Percentiles rank a stretch among this genome's conserved stretches.
Evolutionary conservation across 2,797 vertebrate genomes (phyloP).

Genomic region (Benthosema pterotum): DNA sequence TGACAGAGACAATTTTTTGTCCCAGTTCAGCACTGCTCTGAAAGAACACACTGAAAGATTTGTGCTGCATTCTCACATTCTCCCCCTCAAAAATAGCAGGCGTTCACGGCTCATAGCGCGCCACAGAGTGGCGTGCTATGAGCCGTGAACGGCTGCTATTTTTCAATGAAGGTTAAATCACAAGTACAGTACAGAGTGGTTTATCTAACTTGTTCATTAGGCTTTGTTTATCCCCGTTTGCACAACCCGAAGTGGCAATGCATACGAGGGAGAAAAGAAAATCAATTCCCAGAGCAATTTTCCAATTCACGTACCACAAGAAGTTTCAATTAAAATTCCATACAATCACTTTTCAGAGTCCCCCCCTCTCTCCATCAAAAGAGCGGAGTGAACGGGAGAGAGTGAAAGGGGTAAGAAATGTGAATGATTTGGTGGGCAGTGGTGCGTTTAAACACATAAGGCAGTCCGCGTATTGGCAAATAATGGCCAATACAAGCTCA

Average conservation of each 20-base stretch:
- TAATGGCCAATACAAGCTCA: slow-evolving; percentile 11
- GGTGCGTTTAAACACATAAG: slow-evolving; percentile 53
- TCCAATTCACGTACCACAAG: slow-evolving; percentile 78
- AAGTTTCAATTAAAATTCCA: slow-evolving; percentile 81
- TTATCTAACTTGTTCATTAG: slow-evolving; percentile 77
- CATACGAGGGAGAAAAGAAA: slow-evolving; percentile 66
- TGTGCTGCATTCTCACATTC: too few species aligned
- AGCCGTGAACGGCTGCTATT: too few species aligned
- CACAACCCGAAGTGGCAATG: slow-evolving; percentile 68
- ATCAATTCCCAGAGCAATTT: slow-evolving; percentile 79
- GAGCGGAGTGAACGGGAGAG: slow-evolving; percentile 34
- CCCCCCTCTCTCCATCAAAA: slow-evolving; percentile 73
- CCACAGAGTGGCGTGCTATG: too few species aligned
- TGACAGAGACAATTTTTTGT: too few species aligned
- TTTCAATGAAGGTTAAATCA: too few species aligned
- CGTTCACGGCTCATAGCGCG: too few species aligned
- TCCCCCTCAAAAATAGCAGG: too few species aligned
- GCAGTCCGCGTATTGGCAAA: background rate
- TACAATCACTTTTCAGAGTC: slow-evolving; percentile 70
- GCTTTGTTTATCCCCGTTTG: slow-evolving; percentile 70
- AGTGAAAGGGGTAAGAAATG: slow-evolving; percentile 23
- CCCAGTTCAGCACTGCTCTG: too few species aligned
- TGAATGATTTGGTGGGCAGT: slow-evolving; percentile 69
- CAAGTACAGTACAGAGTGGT: too few species aligned
- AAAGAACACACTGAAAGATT: too few species aligned